Percentiles rank a stretch among this genome's conserved stretches.
Evolutionary conservation across 2,888 invertebrate species (phyloP).

Genomic region (Dione vanillae): DNA sequence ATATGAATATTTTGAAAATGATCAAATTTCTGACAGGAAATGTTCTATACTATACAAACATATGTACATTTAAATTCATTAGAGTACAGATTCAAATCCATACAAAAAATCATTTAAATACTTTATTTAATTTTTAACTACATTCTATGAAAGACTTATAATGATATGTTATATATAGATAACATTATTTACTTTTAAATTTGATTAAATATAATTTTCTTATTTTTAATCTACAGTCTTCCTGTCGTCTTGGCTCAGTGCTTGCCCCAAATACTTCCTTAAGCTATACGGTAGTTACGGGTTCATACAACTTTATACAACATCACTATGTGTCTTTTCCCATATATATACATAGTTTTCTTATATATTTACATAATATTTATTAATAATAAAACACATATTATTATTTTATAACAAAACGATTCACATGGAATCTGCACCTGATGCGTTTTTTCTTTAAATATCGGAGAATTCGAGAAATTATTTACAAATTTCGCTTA

Average conservation of each 20-base stretch:
- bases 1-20: no score
- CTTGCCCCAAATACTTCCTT: constrained; percentile 52
- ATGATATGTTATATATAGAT: background rate
- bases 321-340: constrained; percentile 73
- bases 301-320: constrained; percentile 62
- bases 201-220: background rate
- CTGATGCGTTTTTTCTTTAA: background rate
- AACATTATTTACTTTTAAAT: background rate
- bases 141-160: background rate
- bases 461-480: background rate
- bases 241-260: constrained; percentile 73
- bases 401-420: background rate
- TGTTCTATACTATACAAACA: no score
- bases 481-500: constrained; percentile 5
- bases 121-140: background rate
- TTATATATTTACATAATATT: constrained; percentile 54
- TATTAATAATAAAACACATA: background rate
- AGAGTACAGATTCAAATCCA: background rate
- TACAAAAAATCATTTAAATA: background rate
- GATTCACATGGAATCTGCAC: background rate
- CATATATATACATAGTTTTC: constrained; percentile 56
- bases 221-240: constrained; percentile 44
- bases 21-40: no score
- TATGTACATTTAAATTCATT: background rate
- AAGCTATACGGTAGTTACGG: background rate